phyloP scores from a whole-genome alignment of 92 coral and sea anemone species.

The Actinernus sp. region DNA sequence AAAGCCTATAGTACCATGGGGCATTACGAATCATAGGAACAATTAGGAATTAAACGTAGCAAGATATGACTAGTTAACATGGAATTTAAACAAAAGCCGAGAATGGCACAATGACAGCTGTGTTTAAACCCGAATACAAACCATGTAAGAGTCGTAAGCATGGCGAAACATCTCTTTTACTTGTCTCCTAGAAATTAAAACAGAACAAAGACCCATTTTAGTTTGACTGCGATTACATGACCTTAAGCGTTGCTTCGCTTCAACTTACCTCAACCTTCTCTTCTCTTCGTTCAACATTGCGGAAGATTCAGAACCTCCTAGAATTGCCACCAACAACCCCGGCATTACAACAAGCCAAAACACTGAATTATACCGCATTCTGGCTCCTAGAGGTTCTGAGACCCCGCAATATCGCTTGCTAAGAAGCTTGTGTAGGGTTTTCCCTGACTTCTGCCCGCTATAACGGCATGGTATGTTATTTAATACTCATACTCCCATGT shows the following conservation, averaged over 20 bases:
- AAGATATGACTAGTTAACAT: neutral
- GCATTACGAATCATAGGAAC: too few species aligned
- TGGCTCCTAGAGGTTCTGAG: conserved; percentile 20
- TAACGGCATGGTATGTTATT: conserved; percentile 15
- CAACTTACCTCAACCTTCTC: conserved; percentile 68
- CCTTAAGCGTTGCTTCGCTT: neutral
- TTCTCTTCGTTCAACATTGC: conserved; percentile 91
- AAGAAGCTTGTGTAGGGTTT: conserved; percentile 4
- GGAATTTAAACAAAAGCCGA: neutral
- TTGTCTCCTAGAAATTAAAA: conserved; percentile 65
- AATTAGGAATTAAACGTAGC: too few species aligned
- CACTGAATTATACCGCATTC: conserved; percentile 9
- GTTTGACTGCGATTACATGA: neutral
- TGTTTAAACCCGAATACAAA: conserved; percentile 33
- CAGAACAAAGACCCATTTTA: neutral
- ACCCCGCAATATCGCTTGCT: conserved; percentile 22
- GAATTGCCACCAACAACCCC: conserved; percentile 35
- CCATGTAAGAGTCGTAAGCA: conserved; percentile 98
- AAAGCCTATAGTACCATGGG: too few species aligned
- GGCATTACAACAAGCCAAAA: conserved; percentile 11
- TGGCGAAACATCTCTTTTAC: conserved; percentile 98
- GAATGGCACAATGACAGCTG: neutral
- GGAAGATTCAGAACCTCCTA: conserved; percentile 47
- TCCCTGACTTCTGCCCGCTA: conserved; percentile 1
- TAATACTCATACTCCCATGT: neutral